These are phyloP conservation scores for Melanophora roralis DNA, from an alignment of 2,888 invertebrate species.

Conservation along the genomic window DNA sequence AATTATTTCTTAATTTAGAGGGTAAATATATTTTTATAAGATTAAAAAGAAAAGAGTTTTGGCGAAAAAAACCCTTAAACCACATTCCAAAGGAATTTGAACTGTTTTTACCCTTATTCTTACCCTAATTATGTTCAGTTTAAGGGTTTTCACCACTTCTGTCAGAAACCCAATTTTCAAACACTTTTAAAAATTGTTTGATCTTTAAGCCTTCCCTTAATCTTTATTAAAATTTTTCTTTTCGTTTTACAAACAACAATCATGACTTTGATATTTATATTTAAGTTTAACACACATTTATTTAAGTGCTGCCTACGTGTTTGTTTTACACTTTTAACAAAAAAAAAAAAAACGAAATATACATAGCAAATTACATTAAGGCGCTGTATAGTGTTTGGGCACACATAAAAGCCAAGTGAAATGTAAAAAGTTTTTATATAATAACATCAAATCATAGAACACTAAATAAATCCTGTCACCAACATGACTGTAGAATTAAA, in stretches of 20 bases:
- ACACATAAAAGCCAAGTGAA: not conserved
- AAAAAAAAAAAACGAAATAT: not conserved
- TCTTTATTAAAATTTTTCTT: no score
- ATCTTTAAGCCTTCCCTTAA: no score
- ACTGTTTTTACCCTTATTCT: not conserved
- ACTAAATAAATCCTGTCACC: constrained; percentile 11
- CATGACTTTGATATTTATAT: not conserved
- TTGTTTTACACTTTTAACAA: not conserved
- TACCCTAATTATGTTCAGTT: no score
- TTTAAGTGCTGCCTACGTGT: not conserved
- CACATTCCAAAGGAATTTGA: not conserved
- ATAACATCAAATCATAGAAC: not conserved
- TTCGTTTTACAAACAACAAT: no score
- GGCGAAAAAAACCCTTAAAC: no score
- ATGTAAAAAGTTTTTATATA: not conserved
- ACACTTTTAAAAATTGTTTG: no score
- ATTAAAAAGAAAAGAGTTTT: no score
- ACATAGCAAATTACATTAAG: no score
- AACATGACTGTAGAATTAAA: no score
- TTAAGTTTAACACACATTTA: not conserved
- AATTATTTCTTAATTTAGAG: not conserved
- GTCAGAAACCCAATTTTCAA: no score
- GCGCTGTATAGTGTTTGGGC: not conserved
- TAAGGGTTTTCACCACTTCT: no score
- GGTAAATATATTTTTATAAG: not conserved